phyloP scores from a whole-genome alignment of 2,797 vertebrate genomes.

The Perdix hodgsoniae region DNA sequence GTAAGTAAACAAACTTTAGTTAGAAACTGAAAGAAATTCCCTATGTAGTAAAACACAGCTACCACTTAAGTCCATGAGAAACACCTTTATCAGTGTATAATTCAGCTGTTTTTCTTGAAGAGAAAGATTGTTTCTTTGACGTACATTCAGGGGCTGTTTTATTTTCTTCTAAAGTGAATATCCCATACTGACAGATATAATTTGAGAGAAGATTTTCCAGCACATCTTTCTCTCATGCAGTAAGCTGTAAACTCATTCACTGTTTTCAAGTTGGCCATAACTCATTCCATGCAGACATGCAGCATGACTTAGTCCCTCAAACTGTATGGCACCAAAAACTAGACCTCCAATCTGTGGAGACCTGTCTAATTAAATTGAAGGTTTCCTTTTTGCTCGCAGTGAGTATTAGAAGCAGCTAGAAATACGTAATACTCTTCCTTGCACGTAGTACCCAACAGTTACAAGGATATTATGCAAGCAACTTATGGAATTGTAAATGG shows the following conservation, averaged over 20 bases:
- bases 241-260: not conserved
- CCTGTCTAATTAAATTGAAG: not conserved
- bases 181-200: not conserved
- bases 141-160: not conserved
- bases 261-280: not conserved
- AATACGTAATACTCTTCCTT: not conserved
- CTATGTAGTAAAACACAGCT: not conserved
- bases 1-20: not conserved
- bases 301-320: not conserved
- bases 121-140: not conserved
- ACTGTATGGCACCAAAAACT: not conserved
- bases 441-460: not conserved
- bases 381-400: not conserved
- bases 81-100: not conserved
- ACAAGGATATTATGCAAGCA: not conserved
- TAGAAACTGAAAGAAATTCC: not conserved
- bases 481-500: not conserved
- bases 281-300: rapidly evolving
- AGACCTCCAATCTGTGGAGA: not conserved
- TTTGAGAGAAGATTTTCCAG: not conserved
- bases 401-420: not conserved
- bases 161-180: not conserved
- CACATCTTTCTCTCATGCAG: not conserved
- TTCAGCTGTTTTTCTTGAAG: not conserved
- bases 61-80: not conserved